Percentiles rank a stretch among this genome's conserved stretches.
Conservation (phyloP, 2,113 vertebrate genomes). For the Psephotus haematonotus region DNA sequence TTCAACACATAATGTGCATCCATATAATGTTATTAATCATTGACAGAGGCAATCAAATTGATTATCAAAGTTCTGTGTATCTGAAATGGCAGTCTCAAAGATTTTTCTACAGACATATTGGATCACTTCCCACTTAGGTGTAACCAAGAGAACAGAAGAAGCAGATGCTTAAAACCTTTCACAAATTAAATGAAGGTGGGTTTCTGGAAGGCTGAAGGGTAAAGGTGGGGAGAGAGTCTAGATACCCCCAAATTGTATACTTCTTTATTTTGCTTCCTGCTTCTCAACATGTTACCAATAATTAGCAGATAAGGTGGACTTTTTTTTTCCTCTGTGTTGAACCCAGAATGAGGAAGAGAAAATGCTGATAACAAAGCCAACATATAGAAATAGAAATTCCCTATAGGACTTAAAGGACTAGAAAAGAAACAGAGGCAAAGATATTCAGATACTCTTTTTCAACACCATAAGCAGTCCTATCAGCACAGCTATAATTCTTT, state of each 20-base stretch:
- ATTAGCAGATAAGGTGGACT: rapidly evolving
- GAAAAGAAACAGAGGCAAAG: not conserved
- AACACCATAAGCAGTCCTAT: not conserved
- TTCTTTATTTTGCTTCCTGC: not conserved
- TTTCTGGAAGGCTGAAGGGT: not conserved
- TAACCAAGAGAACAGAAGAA: not conserved
- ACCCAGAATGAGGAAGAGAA: not conserved
- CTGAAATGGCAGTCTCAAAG: not conserved
- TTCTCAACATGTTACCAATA: not conserved
- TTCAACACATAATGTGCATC: not conserved
- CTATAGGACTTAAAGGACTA: not conserved
- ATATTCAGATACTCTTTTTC: not conserved
- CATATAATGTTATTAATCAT: not conserved
- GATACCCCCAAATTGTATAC: rapidly evolving
- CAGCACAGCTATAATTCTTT: not conserved
- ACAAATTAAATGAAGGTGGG: not conserved
- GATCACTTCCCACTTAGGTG: not conserved
- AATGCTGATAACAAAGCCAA: not conserved
- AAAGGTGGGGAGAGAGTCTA: not conserved
- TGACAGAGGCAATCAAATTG: not conserved
- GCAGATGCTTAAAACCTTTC: not conserved
- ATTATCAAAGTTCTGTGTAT: not conserved
- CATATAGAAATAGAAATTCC: not conserved
- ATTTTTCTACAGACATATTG: not conserved
- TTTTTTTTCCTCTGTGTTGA: not conserved